Percentiles rank a stretch among this genome's conserved stretches.
Evolutionary conservation across 2,113 vertebrate genomes (phyloP).

Genomic region (Lepidothrix coronata): DNA sequence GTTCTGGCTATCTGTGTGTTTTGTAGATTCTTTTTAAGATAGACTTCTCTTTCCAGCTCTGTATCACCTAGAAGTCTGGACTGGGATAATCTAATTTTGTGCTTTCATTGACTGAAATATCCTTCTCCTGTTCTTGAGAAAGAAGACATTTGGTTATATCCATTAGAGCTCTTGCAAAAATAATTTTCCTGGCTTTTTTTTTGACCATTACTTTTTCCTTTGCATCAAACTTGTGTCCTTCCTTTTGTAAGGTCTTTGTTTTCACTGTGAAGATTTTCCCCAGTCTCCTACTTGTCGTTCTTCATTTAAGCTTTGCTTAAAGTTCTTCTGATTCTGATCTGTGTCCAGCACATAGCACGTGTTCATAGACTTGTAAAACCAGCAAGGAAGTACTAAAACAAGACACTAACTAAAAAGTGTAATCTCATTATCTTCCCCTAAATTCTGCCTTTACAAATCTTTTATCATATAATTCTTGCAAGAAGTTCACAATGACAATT

Average conservation of each 20-base stretch:
- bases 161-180: neutral
- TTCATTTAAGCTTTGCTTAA: neutral
- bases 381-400: neutral
- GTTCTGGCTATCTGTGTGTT: neutral
- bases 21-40: neutral
- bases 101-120: neutral
- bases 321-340: neutral
- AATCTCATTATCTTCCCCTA: neutral
- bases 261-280: neutral
- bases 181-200: neutral
- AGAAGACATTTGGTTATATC: neutral
- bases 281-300: neutral
- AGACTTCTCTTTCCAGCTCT: neutral
- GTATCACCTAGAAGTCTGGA: neutral
- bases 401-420: neutral
- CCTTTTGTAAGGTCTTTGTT: neutral
- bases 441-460: neutral
- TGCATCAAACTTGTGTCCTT: fast-evolving
- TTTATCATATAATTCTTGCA: neutral
- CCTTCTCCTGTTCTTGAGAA: neutral
- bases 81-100: neutral
- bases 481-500: neutral
- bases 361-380: neutral
- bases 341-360: neutral
- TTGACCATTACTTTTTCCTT: neutral